Evolutionary conservation across 2,113 vertebrate species (phyloP).

Genomic region (Dipodomys ordii): DNA sequence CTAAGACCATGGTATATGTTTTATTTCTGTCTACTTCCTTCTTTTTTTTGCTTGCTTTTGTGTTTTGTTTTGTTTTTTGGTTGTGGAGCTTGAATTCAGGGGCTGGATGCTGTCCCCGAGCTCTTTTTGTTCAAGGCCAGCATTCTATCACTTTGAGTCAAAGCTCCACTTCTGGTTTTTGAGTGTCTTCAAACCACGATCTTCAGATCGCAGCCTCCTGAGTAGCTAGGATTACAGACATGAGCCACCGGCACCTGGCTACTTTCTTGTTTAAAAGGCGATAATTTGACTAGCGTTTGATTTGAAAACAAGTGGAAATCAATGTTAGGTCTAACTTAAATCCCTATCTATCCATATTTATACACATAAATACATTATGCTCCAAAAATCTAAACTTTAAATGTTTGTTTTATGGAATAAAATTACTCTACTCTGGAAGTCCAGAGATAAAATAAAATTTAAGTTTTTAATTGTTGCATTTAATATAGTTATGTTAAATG

Average conservation of each 20-base stretch:
- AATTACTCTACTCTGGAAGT: background rate
- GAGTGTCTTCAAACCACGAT: too few relatives aligned
- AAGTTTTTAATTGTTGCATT: background rate
- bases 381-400: background rate
- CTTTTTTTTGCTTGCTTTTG: too few relatives aligned
- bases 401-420: background rate
- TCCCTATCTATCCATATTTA: background rate
- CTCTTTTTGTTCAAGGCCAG: too few relatives aligned
- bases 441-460: background rate
- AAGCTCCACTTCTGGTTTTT: too few relatives aligned
- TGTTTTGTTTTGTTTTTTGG: too few relatives aligned
- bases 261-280: background rate
- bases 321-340: slow-evolving; percentile 36
- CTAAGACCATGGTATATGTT: background rate
- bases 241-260: too few relatives aligned
- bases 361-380: background rate
- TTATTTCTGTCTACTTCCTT: background rate
- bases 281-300: background rate
- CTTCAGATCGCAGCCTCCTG: too few relatives aligned
- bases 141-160: too few relatives aligned
- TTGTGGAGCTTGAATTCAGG: too few relatives aligned
- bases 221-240: too few relatives aligned
- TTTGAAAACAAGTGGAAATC: background rate
- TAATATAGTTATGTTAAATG: background rate
- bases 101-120: too few relatives aligned